A percentile compares a stretch with the other conserved stretches of the same genome.
phyloP scores from a whole-genome alignment of 2,888 invertebrate species.

The Conistra vaccinii region DNA sequence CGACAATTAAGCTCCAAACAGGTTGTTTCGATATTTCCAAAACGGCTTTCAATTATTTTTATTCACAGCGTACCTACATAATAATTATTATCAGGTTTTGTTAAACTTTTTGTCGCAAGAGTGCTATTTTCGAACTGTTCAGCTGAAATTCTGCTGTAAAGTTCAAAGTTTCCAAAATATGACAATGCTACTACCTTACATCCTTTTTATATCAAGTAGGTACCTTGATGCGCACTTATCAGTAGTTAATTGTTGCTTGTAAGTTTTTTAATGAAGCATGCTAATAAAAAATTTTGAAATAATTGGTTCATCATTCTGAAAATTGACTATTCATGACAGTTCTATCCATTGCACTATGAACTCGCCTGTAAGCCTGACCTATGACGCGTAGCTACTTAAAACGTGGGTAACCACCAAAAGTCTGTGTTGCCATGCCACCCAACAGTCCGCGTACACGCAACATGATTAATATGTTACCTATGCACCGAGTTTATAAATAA shows the following conservation, averaged over 20 bases:
- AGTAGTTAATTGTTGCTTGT: background rate
- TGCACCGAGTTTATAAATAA: conserved; percentile 68
- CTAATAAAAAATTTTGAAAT: background rate
- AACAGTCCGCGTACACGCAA: conserved; percentile 45
- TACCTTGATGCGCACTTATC: background rate
- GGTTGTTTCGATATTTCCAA: conserved; percentile 30
- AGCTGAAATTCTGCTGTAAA: background rate
- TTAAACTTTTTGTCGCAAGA: background rate
- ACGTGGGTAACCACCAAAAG: conserved; percentile 31
- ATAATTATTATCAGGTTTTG: background rate
- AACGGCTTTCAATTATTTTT: conserved; percentile 31
- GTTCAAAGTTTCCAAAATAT: background rate
- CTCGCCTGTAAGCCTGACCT: conserved; percentile 10
- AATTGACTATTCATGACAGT: background rate
- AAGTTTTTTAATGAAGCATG: background rate
- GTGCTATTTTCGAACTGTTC: background rate
- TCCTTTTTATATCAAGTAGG: background rate
- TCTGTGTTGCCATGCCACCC: conserved; percentile 59
- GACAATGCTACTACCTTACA: background rate
- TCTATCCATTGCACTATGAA: background rate
- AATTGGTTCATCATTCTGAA: background rate
- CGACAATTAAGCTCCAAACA: conserved; percentile 24
- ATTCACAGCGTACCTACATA: background rate
- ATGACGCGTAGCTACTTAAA: conserved; percentile 17
- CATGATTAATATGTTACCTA: conserved; percentile 63